Percentiles rank a stretch among this genome's conserved stretches.
Conservation (phyloP, 2,797 vertebrate species). For the Meriones psammophilus region DNA sequence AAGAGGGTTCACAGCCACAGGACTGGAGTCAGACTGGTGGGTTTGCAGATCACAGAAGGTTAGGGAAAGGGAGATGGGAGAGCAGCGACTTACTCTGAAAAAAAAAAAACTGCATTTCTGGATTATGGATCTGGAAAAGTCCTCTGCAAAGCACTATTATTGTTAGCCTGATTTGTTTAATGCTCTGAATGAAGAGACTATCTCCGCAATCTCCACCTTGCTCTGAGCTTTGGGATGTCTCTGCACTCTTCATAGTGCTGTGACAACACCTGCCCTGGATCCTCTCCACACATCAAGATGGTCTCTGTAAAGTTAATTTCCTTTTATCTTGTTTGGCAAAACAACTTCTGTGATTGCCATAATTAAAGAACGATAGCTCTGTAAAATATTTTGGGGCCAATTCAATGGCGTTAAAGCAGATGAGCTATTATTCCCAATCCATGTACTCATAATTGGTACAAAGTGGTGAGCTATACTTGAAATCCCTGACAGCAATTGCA, state of each 20-base stretch:
- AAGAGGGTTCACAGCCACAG: not conserved
- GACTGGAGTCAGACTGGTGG: not conserved
- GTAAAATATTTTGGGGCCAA: not conserved
- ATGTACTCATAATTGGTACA: not conserved
- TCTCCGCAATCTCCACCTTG: not conserved
- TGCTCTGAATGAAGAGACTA: not conserved
- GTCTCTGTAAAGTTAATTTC: constrained; percentile 35
- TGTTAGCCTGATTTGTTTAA: not conserved
- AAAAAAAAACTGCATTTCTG: not conserved
- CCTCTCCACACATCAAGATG: not conserved
- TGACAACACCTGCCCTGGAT: not conserved
- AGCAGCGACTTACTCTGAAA: not conserved
- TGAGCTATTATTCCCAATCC: not conserved
- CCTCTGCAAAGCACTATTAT: not conserved
- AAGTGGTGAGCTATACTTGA: not conserved
- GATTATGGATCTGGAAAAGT: not conserved
- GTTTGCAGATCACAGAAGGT: not conserved
- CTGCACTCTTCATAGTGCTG: not conserved
- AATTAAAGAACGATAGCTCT: constrained; percentile 21
- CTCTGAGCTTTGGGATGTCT: not conserved
- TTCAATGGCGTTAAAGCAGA: not conserved
- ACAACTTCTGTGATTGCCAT: not conserved
- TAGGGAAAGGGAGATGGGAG: not conserved
- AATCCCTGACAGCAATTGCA: not conserved
- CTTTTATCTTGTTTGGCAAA: constrained; percentile 9